A percentile compares a stretch with the other conserved stretches of the same genome.
Evolutionary conservation across 2,113 vertebrate species (phyloP).

Genomic region (Alosa alosa): DNA sequence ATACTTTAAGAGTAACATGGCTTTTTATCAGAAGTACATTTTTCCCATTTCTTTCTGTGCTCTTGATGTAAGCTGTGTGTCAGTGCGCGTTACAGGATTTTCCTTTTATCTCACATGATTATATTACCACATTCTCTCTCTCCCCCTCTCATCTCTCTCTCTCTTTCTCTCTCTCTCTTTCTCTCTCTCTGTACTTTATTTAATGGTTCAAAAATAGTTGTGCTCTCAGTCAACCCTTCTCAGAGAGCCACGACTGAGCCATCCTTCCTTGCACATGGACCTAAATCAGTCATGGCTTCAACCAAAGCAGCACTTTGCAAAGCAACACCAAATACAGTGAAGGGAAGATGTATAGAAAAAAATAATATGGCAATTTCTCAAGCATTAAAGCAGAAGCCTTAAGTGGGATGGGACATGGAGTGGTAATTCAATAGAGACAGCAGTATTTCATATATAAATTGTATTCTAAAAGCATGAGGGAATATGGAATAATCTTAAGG

Average conservation of each 20-base stretch:
- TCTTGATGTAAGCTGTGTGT: constrained; percentile 67
- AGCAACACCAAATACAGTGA: neutral
- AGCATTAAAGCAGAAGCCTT: constrained; percentile 4
- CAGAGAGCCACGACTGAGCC: neutral
- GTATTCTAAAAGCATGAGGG: constrained; percentile 20
- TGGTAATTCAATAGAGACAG: constrained; percentile 32
- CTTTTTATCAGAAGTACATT: constrained; percentile 69
- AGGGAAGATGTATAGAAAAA: constrained; percentile 7
- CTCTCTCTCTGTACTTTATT: neutral
- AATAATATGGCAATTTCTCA: constrained; percentile 14
- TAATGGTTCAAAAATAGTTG: constrained; percentile 20
- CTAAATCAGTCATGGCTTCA: neutral
- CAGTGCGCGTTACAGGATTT: constrained; percentile 70
- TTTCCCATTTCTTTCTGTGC: constrained; percentile 63
- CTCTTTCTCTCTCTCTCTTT: neutral
- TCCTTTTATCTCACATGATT: constrained; percentile 71
- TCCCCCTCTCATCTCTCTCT: constrained; percentile 24
- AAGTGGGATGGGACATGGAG: neutral
- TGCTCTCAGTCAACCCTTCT: constrained; percentile 16
- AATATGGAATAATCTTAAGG: constrained; percentile 25
- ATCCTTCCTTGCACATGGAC: neutral
- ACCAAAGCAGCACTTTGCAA: neutral
- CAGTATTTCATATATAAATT: constrained; percentile 34
- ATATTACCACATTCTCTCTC: constrained; percentile 49
- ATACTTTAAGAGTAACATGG: constrained; percentile 74